Evolutionary conservation across 2,113 vertebrate genomes (phyloP).

Genomic region (Pipra filicauda): DNA sequence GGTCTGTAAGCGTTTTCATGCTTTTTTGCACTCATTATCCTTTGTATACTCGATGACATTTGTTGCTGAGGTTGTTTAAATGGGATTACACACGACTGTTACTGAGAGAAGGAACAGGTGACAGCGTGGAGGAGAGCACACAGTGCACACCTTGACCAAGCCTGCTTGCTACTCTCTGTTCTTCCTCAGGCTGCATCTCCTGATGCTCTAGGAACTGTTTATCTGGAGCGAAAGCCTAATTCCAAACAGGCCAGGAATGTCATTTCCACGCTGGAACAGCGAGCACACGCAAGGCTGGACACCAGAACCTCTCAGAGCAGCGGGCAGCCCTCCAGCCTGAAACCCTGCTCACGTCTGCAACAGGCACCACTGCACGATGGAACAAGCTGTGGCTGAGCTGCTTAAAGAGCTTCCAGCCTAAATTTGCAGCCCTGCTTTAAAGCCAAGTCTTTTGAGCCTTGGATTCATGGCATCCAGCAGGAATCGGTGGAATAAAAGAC

Average conservation of each 20-base stretch:
- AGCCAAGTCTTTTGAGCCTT: conserved; percentile 32
- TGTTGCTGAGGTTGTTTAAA: background rate
- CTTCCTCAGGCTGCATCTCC: background rate
- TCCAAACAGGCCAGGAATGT: conserved; percentile 34
- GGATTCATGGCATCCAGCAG: background rate
- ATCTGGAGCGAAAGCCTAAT: background rate
- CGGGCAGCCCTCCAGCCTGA: background rate
- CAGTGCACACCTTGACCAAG: background rate
- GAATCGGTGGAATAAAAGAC: background rate
- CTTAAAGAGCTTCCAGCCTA: background rate
- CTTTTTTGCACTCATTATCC: background rate
- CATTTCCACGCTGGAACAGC: background rate
- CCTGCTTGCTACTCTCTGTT: background rate
- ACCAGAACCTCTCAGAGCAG: background rate
- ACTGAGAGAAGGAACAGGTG: background rate
- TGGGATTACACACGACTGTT: background rate
- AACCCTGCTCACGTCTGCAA: background rate
- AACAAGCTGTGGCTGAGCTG: background rate
- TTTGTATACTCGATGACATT: background rate
- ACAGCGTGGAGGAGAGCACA: background rate
- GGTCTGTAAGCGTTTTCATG: background rate
- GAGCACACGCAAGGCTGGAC: background rate
- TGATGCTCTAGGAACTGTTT: background rate
- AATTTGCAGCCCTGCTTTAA: background rate
- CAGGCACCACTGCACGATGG: background rate